A percentile compares a stretch with the other conserved stretches of the same genome.
phyloP scores from a whole-genome alignment of 2,888 invertebrate genomes.

The Metallyticus violacea region DNA sequence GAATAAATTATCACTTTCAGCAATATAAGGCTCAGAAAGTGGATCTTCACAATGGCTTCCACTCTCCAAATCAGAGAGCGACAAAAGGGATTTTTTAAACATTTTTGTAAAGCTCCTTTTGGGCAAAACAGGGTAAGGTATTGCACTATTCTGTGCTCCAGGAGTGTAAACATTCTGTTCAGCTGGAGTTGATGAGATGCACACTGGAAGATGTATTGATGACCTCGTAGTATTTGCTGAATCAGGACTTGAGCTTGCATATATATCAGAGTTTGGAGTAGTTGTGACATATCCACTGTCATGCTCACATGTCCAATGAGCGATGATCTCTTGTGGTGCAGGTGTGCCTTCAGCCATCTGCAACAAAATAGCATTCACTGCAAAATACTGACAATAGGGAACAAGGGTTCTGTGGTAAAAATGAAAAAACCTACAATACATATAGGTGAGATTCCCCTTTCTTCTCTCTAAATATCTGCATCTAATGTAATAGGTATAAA shows the following conservation, averaged over 20 bases:
- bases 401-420: too few relatives aligned
- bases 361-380: too few relatives aligned
- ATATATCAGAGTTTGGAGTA: background rate
- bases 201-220: background rate
- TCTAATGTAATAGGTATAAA: too few relatives aligned
- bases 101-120: background rate
- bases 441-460: too few relatives aligned
- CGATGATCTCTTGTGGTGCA: background rate
- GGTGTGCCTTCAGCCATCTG: background rate
- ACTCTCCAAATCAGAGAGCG: background rate
- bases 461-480: too few relatives aligned
- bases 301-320: background rate
- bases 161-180: too few relatives aligned
- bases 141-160: too few relatives aligned
- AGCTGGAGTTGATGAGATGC: background rate
- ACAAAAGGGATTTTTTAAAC: background rate
- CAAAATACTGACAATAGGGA: too few relatives aligned
- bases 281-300: conserved; percentile 9
- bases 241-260: background rate
- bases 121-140: background rate
- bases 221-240: background rate
- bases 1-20: background rate
- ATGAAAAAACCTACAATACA: too few relatives aligned
- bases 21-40: background rate
- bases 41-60: too few relatives aligned